Conservation (phyloP, 2,113 vertebrate genomes). For the Cichladusa arquata region DNA sequence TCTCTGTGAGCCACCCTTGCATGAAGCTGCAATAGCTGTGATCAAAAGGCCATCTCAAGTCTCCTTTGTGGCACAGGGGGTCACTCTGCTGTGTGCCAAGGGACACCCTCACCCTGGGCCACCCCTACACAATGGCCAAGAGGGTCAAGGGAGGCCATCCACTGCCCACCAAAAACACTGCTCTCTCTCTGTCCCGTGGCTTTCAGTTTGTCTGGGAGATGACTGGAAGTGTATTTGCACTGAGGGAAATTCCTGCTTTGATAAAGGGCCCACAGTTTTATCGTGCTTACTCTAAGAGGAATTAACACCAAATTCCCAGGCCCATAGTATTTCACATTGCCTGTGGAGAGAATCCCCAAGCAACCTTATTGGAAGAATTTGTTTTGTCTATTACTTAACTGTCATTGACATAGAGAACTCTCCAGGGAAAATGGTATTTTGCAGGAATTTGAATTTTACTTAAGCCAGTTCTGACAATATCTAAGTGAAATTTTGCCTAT, state of each 20-base stretch:
- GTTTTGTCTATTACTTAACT: slow-evolving; percentile 18
- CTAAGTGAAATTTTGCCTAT: background rate
- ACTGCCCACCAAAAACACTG: background rate
- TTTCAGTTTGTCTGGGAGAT: background rate
- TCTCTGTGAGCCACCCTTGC: background rate
- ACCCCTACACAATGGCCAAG: rapidly evolving
- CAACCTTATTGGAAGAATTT: slow-evolving; percentile 21
- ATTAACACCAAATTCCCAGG: slow-evolving; percentile 43
- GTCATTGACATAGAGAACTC: background rate
- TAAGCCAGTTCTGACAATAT: background rate
- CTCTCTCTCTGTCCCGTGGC: background rate
- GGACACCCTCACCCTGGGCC: background rate
- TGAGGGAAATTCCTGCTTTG: background rate
- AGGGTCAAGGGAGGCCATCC: rapidly evolving
- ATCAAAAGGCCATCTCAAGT: background rate
- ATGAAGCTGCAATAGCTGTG: background rate
- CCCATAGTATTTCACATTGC: background rate
- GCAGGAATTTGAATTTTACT: background rate
- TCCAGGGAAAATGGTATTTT: background rate
- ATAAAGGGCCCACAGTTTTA: background rate
- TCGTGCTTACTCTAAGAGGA: background rate
- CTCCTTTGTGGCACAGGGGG: background rate
- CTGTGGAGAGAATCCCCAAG: background rate
- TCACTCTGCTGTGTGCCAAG: rapidly evolving
- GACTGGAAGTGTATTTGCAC: background rate